Conservation (phyloP, 2,797 vertebrate species). For the Microtus agrestis region DNA sequence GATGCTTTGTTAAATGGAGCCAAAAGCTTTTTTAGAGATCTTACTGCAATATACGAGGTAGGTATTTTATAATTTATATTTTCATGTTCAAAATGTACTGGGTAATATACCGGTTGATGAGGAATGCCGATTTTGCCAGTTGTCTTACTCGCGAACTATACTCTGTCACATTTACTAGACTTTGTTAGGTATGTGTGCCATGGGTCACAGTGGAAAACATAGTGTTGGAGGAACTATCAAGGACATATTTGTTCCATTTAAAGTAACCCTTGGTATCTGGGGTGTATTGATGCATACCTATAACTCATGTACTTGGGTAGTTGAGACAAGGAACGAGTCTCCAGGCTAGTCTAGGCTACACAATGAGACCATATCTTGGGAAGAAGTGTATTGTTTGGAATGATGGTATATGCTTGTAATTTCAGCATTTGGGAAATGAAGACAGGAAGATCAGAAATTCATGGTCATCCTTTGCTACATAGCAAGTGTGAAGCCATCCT, state of each 20-base stretch:
- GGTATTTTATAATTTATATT: conserved; percentile 59
- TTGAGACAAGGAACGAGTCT: neutral
- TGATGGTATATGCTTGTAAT: neutral
- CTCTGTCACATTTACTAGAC: neutral
- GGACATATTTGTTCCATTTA: neutral
- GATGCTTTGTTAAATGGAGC: conserved; percentile 97
- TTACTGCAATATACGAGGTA: conserved; percentile 98
- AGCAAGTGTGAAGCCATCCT: neutral
- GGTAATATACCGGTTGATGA: neutral
- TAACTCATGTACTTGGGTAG: neutral
- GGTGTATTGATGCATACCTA: neutral
- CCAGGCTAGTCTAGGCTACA: neutral
- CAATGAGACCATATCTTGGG: neutral
- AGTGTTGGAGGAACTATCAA: neutral
- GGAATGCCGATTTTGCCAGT: conserved; percentile 20
- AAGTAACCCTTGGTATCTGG: neutral
- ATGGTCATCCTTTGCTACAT: neutral
- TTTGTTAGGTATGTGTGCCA: neutral
- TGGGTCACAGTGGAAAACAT: neutral
- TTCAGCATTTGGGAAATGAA: neutral
- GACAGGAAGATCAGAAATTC: neutral
- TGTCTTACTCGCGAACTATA: conserved; percentile 32
- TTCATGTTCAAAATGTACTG: conserved; percentile 33
- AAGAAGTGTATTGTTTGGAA: neutral
- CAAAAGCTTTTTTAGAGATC: conserved; percentile 97